A percentile compares a stretch with the other conserved stretches of the same genome.
phyloP scores from a whole-genome alignment of 37 sponge, comb jelly and placozoan genomes.

The Cliona cf. orientalis region DNA sequence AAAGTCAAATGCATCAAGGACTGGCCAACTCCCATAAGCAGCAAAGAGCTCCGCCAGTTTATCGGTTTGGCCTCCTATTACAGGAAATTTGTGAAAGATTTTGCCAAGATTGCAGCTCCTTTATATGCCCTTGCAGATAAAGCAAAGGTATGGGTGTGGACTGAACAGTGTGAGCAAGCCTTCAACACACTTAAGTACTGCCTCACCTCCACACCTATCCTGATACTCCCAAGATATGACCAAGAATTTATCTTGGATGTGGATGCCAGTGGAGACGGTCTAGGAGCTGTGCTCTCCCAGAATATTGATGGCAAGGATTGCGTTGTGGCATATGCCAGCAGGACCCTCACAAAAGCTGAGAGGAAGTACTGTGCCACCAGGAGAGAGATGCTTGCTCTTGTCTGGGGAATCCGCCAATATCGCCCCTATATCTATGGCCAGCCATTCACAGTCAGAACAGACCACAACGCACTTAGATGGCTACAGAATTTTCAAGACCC shows the following conservation, averaged over 20 bases:
- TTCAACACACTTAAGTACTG: conserved; percentile 30
- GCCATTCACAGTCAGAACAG: conserved; percentile 19
- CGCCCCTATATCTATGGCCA: conserved; percentile 14
- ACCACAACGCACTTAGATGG: conserved; percentile 35
- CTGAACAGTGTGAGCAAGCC: conserved; percentile 12
- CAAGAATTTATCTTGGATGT: conserved; percentile 13
- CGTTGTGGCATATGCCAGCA: conserved; percentile 29
- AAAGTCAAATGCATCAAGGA: neutral
- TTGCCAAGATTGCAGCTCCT: conserved; percentile 38
- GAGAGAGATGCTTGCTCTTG: conserved; percentile 38
- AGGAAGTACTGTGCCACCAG: conserved; percentile 38
- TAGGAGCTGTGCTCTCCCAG: too few species aligned
- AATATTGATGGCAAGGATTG: too few species aligned
- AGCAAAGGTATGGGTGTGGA: conserved; percentile 20
- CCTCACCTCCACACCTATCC: conserved; percentile 34
- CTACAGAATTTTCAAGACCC: conserved; percentile 18
- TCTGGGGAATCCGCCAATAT: conserved; percentile 4
- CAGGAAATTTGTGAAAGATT: conserved; percentile 25
- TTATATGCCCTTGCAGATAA: conserved; percentile 23
- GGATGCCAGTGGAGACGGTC: too few species aligned
- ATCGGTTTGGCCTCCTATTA: conserved; percentile 29
- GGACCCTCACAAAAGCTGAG: conserved; percentile 30
- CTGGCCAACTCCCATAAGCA: conserved; percentile 21
- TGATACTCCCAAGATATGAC: conserved; percentile 23
- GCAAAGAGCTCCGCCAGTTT: conserved; percentile 10